phyloP scores from a whole-genome alignment of 92 coral and sea anemone species.

The Scolanthus callimorphus region DNA sequence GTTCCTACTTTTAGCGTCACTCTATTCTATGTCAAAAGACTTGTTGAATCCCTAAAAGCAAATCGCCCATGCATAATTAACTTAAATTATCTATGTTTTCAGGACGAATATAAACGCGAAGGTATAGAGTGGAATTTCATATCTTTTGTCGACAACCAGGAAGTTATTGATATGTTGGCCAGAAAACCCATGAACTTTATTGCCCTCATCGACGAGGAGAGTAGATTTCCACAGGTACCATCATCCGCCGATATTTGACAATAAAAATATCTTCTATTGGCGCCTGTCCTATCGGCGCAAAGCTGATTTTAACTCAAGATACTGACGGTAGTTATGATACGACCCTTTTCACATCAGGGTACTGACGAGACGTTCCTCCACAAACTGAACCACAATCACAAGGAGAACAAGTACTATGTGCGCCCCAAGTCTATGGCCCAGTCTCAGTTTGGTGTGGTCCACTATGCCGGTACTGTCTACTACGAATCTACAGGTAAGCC shows the following conservation, averaged over 20 bases:
- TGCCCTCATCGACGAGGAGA: conserved; percentile 96
- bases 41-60: too few species aligned
- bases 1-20: too few species aligned
- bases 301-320: too few species aligned
- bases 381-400: conserved; percentile 72
- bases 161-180: conserved; percentile 83
- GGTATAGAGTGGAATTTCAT: conserved; percentile 91
- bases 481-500: conserved; percentile 83
- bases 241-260: too few species aligned
- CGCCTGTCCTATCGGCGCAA: too few species aligned
- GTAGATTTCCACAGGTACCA: conserved; percentile 96
- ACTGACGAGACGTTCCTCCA: conserved; percentile 79
- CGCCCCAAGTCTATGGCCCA: conserved; percentile 60
- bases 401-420: conserved; percentile 54
- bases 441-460: conserved; percentile 90
- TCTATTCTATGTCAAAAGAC: too few species aligned
- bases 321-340: too few species aligned
- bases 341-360: conserved; percentile 61
- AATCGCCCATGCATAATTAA: too few species aligned
- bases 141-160: conserved; percentile 87
- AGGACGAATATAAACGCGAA: conserved; percentile 90
- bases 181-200: conserved; percentile 80
- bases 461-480: conserved; percentile 91
- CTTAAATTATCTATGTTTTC: too few species aligned
- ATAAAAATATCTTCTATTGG: too few species aligned